These are phyloP conservation scores for Galerucella calmariensis DNA, from an alignment of 2,888 invertebrate genomes.

Conservation along the genomic window DNA sequence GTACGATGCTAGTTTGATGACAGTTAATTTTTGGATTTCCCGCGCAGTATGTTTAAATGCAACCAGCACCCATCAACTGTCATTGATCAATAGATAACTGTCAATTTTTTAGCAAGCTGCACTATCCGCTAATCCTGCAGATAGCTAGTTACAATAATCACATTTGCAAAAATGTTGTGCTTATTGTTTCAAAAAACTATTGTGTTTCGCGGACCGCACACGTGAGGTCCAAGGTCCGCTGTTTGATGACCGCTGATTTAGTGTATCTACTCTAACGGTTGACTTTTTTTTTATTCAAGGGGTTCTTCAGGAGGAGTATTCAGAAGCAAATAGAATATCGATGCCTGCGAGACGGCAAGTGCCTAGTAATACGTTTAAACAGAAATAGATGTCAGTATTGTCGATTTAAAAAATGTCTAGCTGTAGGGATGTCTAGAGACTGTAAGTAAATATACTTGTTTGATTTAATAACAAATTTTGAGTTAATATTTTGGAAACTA, in stretches of 20 bases:
- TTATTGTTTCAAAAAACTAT: no score
- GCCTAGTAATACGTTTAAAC: conserved; percentile 91
- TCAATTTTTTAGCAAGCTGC: no score
- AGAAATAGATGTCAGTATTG: conserved; percentile 96
- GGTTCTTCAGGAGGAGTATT: conserved; percentile 94
- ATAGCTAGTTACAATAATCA: no score
- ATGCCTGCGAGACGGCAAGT: conserved; percentile 93
- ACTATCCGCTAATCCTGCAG: no score
- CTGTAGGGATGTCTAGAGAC: conserved; percentile 96
- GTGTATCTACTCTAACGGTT: neutral
- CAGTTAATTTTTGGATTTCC: no score
- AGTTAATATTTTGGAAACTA: neutral
- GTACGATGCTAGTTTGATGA: no score
- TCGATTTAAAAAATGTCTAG: conserved; percentile 95
- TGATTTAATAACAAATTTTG: neutral
- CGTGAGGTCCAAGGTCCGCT: no score
- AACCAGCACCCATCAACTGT: no score
- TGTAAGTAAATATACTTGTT: conserved; percentile 76
- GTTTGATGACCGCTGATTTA: neutral
- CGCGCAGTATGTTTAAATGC: no score
- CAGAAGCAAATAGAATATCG: conserved; percentile 97
- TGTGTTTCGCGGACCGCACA: no score
- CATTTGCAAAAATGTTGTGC: no score
- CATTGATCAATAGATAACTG: no score
- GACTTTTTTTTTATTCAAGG: conserved; percentile 69